Conservation (phyloP, 1,140 invertebrate genomes). For the Chrysomallon squamiferum region DNA sequence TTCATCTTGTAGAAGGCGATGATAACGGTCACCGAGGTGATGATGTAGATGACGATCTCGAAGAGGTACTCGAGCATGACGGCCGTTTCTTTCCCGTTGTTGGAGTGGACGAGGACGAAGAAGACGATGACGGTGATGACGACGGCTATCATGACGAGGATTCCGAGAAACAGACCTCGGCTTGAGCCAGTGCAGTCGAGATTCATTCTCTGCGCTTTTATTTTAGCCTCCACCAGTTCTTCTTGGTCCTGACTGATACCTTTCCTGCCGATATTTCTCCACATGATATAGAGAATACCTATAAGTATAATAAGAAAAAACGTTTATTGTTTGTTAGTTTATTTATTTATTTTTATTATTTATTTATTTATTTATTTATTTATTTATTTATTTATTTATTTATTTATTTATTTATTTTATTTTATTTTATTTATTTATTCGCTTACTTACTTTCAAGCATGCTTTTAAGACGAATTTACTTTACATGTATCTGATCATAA, state of each 20-base stretch:
- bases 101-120: constrained; percentile 71
- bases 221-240: not conserved
- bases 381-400: not conserved
- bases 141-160: constrained; percentile 82
- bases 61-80: constrained; percentile 25
- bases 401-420: not conserved
- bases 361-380: not conserved
- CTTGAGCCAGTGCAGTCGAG: constrained; percentile 82
- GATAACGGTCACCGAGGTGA: constrained; percentile 15
- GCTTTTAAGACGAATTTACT: no score
- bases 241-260: constrained; percentile 12
- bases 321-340: no score
- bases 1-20: constrained; percentile 21
- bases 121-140: constrained; percentile 93
- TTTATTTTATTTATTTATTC: no score
- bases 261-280: constrained; percentile 36
- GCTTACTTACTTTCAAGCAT: no score
- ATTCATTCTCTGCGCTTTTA: constrained; percentile 31
- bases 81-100: constrained; percentile 1
- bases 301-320: not conserved
- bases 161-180: constrained; percentile 88
- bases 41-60: constrained; percentile 23
- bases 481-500: no score
- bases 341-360: no score
- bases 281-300: constrained; percentile 49